These are phyloP conservation scores for Alligator mississippiensis DNA, from an alignment of 2,113 vertebrate genomes.

Conservation along the genomic window DNA sequence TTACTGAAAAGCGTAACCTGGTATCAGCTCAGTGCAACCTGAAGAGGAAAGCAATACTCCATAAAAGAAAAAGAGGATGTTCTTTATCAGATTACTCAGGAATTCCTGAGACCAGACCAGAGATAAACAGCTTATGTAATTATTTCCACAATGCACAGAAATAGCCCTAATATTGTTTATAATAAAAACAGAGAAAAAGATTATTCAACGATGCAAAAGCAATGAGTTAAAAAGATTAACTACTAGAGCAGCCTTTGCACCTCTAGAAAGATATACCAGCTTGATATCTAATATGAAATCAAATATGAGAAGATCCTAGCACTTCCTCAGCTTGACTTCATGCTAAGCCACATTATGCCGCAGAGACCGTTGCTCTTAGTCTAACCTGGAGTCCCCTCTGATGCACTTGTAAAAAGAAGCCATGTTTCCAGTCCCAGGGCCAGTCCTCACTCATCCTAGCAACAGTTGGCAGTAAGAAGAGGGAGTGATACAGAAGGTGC, in stretches of 20 bases:
- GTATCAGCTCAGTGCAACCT: not conserved
- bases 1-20: not conserved
- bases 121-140: not conserved
- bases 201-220: not conserved
- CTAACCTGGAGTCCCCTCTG: conserved; percentile 73
- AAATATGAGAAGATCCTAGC: not conserved
- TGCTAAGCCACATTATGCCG: not conserved
- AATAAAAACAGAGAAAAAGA: not conserved
- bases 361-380: rapidly evolving
- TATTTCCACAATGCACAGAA: not conserved
- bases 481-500: not conserved
- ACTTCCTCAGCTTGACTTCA: not conserved
- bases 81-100: not conserved
- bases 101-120: not conserved
- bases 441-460: conserved; percentile 42
- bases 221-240: not conserved
- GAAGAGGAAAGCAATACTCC: not conserved
- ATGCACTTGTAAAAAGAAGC: conserved; percentile 71
- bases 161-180: not conserved
- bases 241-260: not conserved
- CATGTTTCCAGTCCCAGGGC: conserved; percentile 53
- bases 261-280: not conserved
- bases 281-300: not conserved
- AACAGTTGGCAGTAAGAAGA: rapidly evolving
- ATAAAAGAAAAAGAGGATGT: not conserved